Percentiles rank a stretch among this genome's conserved stretches.
phyloP scores from a whole-genome alignment of 2,888 invertebrate species.

The Lutraria lutraria region DNA sequence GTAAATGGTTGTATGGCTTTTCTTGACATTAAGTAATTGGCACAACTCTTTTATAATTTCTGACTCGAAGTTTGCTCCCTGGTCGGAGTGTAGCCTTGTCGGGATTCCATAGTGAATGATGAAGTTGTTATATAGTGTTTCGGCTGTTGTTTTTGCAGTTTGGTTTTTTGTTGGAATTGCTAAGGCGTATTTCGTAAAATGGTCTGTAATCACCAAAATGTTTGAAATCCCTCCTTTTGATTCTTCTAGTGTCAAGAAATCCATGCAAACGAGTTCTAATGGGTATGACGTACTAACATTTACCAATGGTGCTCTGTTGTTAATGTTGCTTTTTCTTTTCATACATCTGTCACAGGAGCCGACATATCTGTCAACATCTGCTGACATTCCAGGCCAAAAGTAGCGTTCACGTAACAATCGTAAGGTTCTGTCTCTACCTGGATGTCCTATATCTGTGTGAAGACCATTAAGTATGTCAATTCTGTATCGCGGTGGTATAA shows the following conservation, averaged over 20 bases:
- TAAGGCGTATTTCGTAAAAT: conserved; percentile 41
- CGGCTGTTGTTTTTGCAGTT: conserved; percentile 47
- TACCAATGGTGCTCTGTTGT: neutral
- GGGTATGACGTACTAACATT: neutral
- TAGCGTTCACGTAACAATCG: conserved; percentile 34
- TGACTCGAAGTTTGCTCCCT: conserved; percentile 39
- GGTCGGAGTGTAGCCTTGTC: conserved; percentile 38
- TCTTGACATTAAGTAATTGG: conserved; percentile 14
- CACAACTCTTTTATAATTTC: conserved; percentile 35
- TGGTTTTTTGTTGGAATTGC: conserved; percentile 36
- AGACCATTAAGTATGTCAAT: conserved; percentile 30
- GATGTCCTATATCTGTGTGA: conserved; percentile 43
- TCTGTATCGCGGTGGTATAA: conserved; percentile 20
- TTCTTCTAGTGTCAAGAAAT: neutral
- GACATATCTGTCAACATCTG: no score
- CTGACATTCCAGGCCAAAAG: no score
- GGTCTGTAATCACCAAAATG: conserved; percentile 36
- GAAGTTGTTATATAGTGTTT: conserved; percentile 34
- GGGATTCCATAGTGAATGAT: conserved; percentile 44
- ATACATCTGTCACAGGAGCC: neutral
- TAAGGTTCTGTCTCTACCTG: conserved; percentile 34
- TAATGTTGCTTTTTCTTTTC: neutral
- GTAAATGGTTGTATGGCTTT: conserved; percentile 23
- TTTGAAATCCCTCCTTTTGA: conserved; percentile 2
- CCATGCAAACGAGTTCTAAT: neutral